These are phyloP conservation scores for Ptychadena robeensis DNA, from an alignment of 2,797 vertebrate genomes.

Conservation along the genomic window DNA sequence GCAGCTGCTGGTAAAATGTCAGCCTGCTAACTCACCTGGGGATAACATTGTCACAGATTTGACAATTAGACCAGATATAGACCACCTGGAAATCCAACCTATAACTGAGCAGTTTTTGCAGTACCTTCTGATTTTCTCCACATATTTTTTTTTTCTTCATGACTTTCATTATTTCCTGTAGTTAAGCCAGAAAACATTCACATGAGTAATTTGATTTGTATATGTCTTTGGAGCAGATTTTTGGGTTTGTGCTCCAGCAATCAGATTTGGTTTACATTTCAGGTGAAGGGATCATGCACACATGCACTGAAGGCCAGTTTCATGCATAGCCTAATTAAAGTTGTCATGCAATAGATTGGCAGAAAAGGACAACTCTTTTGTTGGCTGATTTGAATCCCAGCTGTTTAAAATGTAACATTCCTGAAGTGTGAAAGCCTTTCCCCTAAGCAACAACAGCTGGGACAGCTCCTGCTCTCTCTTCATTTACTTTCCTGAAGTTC, in stretches of 20 bases:
- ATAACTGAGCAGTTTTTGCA: not conserved
- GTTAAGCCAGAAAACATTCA: constrained; percentile 14
- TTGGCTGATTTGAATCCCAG: constrained; percentile 58
- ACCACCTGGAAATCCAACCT: constrained; percentile 21
- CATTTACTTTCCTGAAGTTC: constrained; percentile 57
- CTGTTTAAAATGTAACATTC: constrained; percentile 61
- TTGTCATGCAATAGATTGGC: constrained; percentile 25
- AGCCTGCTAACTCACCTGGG: not conserved
- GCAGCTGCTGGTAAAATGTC: constrained; percentile 18
- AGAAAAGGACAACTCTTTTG: constrained; percentile 30
- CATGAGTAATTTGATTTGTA: constrained; percentile 18
- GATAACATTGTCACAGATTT: constrained; percentile 18
- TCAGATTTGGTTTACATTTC: constrained; percentile 4
- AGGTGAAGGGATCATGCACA: constrained; percentile 21
- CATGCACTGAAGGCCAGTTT: constrained; percentile 22
- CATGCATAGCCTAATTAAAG: constrained; percentile 51
- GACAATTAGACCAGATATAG: not conserved
- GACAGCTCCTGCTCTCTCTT: constrained; percentile 40
- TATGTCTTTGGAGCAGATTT: constrained; percentile 9
- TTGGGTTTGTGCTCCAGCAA: not conserved
- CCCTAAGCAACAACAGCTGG: constrained; percentile 60
- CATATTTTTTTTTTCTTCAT: not conserved
- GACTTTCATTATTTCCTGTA: not conserved
- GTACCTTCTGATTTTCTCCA: not conserved
- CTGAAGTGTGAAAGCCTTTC: constrained; percentile 55